A percentile compares a stretch with the other conserved stretches of the same genome.
phyloP scores from a whole-genome alignment of 64 coral and sea anemone species.

The Stylophora pistillata region DNA sequence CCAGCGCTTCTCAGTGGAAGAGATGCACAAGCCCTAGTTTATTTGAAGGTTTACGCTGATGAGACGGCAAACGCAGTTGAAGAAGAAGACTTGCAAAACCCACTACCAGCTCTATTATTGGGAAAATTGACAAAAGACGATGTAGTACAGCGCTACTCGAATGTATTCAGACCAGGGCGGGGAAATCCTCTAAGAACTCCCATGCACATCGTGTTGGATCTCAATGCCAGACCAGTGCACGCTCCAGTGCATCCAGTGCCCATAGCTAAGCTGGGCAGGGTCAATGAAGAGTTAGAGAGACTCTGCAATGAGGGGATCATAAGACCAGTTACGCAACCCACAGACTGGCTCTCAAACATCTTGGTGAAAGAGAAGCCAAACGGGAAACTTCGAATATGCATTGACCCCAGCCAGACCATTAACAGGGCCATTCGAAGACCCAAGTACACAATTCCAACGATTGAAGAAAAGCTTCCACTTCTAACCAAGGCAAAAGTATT shows the following conservation, averaged over 20 bases:
- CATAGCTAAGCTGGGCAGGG: neutral
- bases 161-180: constrained; percentile 61
- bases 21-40: constrained; percentile 47
- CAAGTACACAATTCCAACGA: neutral
- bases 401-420: neutral
- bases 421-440: constrained; percentile 15
- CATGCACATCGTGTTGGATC: too few relatives aligned
- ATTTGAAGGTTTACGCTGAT: constrained; percentile 53
- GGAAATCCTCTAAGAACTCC: too few relatives aligned
- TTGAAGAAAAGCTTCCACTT: too few relatives aligned
- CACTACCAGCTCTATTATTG: too few relatives aligned
- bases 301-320: too few relatives aligned
- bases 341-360: too few relatives aligned
- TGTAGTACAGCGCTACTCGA: neutral
- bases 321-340: too few relatives aligned
- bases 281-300: too few relatives aligned
- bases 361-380: too few relatives aligned
- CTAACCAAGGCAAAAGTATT: constrained; percentile 16
- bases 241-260: constrained; percentile 41
- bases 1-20: constrained; percentile 58
- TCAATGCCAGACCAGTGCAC: constrained; percentile 41
- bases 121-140: too few relatives aligned
- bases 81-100: too few relatives aligned
- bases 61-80: constrained; percentile 46
- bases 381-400: neutral